Evolutionary conservation across 64 coral and sea anemone species (phyloP), one percentile per base, ranked within the genome.

Genomic region (Actinia equina): DNA sequence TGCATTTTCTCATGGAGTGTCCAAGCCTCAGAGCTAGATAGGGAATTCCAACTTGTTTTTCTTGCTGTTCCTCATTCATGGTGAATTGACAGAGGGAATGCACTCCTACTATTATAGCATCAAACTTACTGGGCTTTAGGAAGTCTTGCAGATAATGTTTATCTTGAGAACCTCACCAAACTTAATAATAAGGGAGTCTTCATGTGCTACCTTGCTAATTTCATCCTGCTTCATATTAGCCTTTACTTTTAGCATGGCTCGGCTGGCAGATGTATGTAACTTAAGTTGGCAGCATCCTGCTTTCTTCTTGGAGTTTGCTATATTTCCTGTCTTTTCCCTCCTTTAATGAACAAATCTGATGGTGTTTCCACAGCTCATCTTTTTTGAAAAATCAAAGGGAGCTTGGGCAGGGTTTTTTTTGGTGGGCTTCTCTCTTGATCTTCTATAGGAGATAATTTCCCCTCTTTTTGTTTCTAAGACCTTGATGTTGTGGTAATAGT

Each of bases 301-400:
- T 76, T 78, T 85, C 25, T 30, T 64, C 10, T 59, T 90, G 51
- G 17, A 83, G 17, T 1, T 82, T 80, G 8, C 67, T 22, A 6
- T 16, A 80, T 44, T 82, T 82, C 17, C 25, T 4, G 64, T 89
- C 79, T 41, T 49, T 16, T 77, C 77, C 86, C 25, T 37, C 70
- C 54, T 87, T 57, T 12, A 57, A 16, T 12, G 15, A 58, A 4
- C 86, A 93, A 17, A 51, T 52, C 59, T 85, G n/a, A 20, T 67
- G n/a, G 57, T 88, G 90, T 55, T 87, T 87, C 91, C 91, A 88
- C 44, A 92, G 44, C 17, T 92, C 85, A 4, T 79, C 57, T 71
- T 71, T 85, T 64, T 44, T 71, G 8, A 88, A 30, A 55, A 88
- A 92, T 4, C 89, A 62, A 25, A 71, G 71, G 22, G 82, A 90